Evolutionary conservation across 2,888 invertebrate genomes (phyloP), one percentile per base, ranked within the genome.

Genomic region (Gastracanthus pulcherrimus): DNA sequence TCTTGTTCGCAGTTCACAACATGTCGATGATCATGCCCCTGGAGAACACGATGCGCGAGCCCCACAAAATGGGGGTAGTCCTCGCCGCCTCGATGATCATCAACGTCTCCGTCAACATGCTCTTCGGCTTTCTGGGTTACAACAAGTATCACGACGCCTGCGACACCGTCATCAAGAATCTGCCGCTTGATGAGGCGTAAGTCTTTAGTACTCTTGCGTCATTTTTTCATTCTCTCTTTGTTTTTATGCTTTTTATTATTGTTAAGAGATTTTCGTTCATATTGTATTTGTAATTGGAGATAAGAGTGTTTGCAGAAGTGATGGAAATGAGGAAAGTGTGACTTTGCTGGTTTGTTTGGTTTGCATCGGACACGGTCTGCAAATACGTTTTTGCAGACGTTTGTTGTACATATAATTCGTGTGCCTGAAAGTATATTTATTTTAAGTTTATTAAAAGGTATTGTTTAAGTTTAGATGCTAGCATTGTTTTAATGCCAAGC

Each of bases 1-100:
- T 98, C 0, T 95, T 99, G 84, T 99, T 98, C 91, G 97, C 99
- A 0, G 97, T 99, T 95, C 99, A 99, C 93, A 98, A 97, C 58
- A 98, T 98, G 86, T 96, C 97, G 60, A 95, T 96, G 36, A 95
- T 98, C 2, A 94, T 99, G 93, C 98, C 98, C 0, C 94, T 99
- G 41, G 98, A 98, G 92, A 98, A 98, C 90, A 95, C 96, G 41
- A 98, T 99, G 98, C 94, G 93, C 29, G 94, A 95, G 76, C 97
- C 97, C 0, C 92, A 94, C 81, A 95, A 96, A 83, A 95, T 96
- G 90, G 96, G 95, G 0, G 96, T 97, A 1, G 96, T 98, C 0
- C 92, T 98, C 0, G 96, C 96, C 85, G 94, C 94, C 0, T 96
- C 97, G 4, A 98, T 98, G 97, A 91, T 94, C 0, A 92, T 96